Conservation (phyloP, 2,113 vertebrate genomes). For the Amblyopsis rosae region DNA sequence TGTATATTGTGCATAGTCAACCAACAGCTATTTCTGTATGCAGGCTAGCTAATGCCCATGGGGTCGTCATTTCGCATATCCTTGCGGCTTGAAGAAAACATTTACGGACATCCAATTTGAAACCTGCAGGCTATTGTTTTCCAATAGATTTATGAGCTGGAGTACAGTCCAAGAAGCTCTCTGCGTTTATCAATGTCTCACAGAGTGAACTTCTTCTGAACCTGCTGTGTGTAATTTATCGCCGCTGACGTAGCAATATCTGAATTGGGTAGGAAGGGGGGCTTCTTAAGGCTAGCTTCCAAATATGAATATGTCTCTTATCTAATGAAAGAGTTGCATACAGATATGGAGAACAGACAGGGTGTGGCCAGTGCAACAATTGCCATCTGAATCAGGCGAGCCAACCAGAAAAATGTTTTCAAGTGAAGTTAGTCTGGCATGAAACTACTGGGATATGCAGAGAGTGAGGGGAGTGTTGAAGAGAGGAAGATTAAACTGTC, state of each 20-base stretch:
- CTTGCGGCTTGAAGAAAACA: not conserved
- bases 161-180: conserved; percentile 50
- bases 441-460: conserved; percentile 18
- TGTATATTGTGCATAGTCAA: conserved; percentile 8
- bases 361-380: conserved; percentile 10
- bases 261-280: conserved; percentile 25
- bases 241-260: conserved; percentile 59
- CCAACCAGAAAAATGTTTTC: conserved; percentile 25
- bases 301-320: conserved; percentile 31
- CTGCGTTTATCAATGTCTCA: conserved; percentile 48
- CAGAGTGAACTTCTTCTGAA: conserved; percentile 47
- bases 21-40: conserved; percentile 17
- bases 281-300: conserved; percentile 35
- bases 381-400: conserved; percentile 12
- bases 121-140: conserved; percentile 60
- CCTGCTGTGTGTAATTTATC: conserved; percentile 52
- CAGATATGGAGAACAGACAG: not conserved
- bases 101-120: conserved; percentile 20
- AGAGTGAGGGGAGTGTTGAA: conserved; percentile 5
- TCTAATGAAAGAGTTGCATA: conserved; percentile 36
- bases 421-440: conserved; percentile 17
- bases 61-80: conserved; percentile 19
- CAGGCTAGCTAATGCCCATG: conserved; percentile 35
- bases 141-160: conserved; percentile 52
- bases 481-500: not conserved